Percentiles rank a stretch among this genome's conserved stretches.
These are phyloP conservation scores for Drosophila greeni DNA, from an alignment of 2,888 invertebrate species.

Conservation along the genomic window DNA sequence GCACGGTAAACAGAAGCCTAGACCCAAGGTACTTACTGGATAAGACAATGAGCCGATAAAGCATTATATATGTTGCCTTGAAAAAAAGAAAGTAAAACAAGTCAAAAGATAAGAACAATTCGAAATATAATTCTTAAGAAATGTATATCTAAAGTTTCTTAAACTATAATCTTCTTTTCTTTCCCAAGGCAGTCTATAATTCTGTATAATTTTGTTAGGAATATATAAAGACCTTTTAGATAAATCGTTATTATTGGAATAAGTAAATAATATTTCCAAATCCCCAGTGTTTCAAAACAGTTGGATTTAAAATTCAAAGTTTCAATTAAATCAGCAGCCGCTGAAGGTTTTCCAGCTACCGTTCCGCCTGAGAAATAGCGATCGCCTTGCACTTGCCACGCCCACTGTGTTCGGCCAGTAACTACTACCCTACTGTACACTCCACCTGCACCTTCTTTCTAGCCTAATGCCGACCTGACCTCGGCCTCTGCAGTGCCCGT, in stretches of 20 bases:
- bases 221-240: too few species aligned
- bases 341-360: conserved; percentile 13
- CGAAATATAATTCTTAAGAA: not conserved
- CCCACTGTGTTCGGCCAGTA: conserved; percentile 11
- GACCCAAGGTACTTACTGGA: conserved; percentile 3
- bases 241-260: not conserved
- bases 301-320: not conserved
- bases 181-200: too few species aligned
- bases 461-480: conserved; percentile 26
- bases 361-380: conserved; percentile 16
- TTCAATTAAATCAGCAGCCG: not conserved
- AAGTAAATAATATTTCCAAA: not conserved
- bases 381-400: conserved; percentile 29
- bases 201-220: too few species aligned
- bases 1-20: not conserved
- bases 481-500: conserved; percentile 29
- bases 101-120: not conserved
- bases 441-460: conserved; percentile 1
- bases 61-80: not conserved
- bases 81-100: not conserved
- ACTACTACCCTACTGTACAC: not conserved
- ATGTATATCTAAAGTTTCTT: not conserved
- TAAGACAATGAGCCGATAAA: not conserved
- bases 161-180: too few species aligned
- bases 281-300: not conserved